Evolutionary conservation across 2,797 vertebrate species (phyloP).

Genomic region (Masticophis lateralis): DNA sequence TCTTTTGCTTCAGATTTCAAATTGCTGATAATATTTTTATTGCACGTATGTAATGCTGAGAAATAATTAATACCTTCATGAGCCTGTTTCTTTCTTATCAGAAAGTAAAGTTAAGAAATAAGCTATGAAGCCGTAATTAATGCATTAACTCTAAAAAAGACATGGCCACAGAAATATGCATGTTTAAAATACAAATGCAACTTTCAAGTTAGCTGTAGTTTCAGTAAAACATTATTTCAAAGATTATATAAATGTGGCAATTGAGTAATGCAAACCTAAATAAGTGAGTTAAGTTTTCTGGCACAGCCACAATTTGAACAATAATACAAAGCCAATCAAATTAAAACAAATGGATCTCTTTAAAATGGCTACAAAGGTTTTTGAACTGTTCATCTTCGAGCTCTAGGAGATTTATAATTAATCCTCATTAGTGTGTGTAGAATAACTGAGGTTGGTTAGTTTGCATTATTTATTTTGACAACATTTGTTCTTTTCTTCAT

Average conservation of each 20-base stretch:
- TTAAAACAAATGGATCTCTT: not conserved
- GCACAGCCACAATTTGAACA: not conserved
- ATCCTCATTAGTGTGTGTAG: not conserved
- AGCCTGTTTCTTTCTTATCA: not conserved
- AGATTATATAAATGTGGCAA: conserved; percentile 16
- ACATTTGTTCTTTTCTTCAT: not conserved
- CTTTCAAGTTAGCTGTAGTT: conserved; percentile 8
- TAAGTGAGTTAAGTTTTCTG: conserved; percentile 26
- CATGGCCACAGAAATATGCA: not conserved
- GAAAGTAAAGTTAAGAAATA: not conserved
- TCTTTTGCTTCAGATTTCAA: not conserved
- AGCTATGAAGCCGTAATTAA: not conserved
- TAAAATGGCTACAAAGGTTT: not conserved
- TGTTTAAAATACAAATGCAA: not conserved
- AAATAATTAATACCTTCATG: not conserved
- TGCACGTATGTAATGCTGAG: not conserved
- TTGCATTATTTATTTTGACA: not conserved
- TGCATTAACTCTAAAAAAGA: conserved; percentile 15
- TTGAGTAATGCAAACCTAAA: conserved; percentile 14
- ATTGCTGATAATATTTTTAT: not conserved
- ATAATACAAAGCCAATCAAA: conserved; percentile 2
- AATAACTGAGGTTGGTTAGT: not conserved
- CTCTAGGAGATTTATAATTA: not conserved
- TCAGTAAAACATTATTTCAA: conserved; percentile 24
- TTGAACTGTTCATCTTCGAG: not conserved